Evolutionary conservation across 30 jellyfish, hydroid and myxozoan genomes (phyloP), one percentile per base, ranked within the genome.

Genomic region (Chrysaora quinquecirrha): DNA sequence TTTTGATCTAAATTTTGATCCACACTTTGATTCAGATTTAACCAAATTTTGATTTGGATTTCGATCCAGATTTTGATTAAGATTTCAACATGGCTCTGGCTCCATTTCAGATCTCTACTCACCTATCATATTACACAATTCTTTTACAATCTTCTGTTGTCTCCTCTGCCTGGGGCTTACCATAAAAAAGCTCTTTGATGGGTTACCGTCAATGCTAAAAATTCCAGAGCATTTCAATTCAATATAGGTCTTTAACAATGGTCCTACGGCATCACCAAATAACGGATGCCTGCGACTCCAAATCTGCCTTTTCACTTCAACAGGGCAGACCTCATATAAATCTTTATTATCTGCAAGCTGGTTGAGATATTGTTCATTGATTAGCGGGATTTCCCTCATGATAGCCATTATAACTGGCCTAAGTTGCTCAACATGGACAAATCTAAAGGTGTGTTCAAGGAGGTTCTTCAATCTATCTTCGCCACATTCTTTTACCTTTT

Each of bases 181-280:
- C 47, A 62, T 77, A 75, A 78, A 91, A 34, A 91, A 91, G 64
- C 43, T 65, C 67, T 84, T 86, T 19, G 69, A 38, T 67, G 90
- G 72, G 18, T 25, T 48, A 25, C 79, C 70, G 27, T 80, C 96
- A 52, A 74, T 71, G 48, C 82, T 58, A 68, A 76, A 80, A 30
- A 91, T 32, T 25, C 82, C 78, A 10, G 82, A 33, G 61, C 87
- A 76, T 56, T 86, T 91, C 28, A 85, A 81, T 48, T 85, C 89
- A 48, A 91, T 77, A 64, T 91, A 91, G 43, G 48, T 66, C 34
- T 86, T 91, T 58, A 91, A 64, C 73, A 85, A 54, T 9, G 98
- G 98, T 21, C 98, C 98, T 78, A 91, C 96, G 16, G 98, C 98
- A 79, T 91, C 98, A 16, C 98, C 98, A 80, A 85, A 91, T 50